A percentile compares a stretch with the other conserved stretches of the same genome.
Evolutionary conservation across 2,888 invertebrate species (phyloP).

Genomic region (Aproaerema taeniolella): DNA sequence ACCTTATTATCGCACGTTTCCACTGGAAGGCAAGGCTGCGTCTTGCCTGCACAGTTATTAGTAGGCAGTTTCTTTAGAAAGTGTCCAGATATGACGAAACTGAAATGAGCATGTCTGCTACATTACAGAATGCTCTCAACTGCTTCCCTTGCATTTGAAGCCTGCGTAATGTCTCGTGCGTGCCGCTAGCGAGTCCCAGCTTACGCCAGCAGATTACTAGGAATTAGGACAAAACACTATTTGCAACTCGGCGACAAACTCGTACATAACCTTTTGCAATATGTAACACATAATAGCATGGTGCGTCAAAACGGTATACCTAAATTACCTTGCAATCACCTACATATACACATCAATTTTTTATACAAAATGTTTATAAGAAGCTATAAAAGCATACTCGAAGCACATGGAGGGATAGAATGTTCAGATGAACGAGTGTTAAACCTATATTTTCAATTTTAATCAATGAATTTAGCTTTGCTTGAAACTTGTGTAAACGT

Average conservation of each 20-base stretch:
- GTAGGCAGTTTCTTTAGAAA: slow-evolving; percentile 71
- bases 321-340: too few species aligned
- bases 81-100: slow-evolving; percentile 70
- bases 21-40: slow-evolving; percentile 62
- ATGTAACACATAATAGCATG: slow-evolving; percentile 13
- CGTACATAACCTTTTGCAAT: slow-evolving; percentile 17
- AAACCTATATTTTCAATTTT: too few species aligned
- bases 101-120: slow-evolving; percentile 53
- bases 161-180: slow-evolving; percentile 63
- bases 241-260: slow-evolving; percentile 30
- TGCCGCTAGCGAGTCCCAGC: slow-evolving; percentile 50
- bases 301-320: too few species aligned
- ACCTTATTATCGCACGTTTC: slow-evolving; percentile 75
- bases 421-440: too few species aligned
- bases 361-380: too few species aligned
- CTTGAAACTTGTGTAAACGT: too few species aligned
- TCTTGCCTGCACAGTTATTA: slow-evolving; percentile 53
- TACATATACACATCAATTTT: too few species aligned
- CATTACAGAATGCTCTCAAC: slow-evolving; percentile 54
- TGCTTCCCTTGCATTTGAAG: slow-evolving; percentile 42
- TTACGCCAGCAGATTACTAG: slow-evolving; percentile 36
- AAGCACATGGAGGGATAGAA: too few species aligned
- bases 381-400: too few species aligned
- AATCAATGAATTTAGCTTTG: too few species aligned
- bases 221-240: slow-evolving; percentile 42